Conservation (phyloP, 2,888 invertebrate species). For the Dinocampus coccinellae region DNA sequence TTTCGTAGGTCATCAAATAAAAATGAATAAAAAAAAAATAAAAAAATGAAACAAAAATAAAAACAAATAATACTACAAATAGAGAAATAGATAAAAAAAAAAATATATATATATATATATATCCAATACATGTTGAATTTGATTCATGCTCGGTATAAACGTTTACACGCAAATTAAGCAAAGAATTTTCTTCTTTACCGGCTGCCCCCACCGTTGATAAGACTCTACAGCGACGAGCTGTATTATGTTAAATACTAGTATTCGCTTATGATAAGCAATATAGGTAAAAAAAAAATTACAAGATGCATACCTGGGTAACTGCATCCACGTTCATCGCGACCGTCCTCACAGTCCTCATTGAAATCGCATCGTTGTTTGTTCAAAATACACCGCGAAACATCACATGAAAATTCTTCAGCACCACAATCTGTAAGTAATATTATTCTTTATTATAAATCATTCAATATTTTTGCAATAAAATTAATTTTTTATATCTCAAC, state of each 20-base stretch:
- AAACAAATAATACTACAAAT: not conserved
- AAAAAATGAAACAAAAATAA: not conserved
- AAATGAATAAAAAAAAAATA: not conserved
- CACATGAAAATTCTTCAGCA: constrained; percentile 75
- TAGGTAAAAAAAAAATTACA: no score
- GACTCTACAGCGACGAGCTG: no score
- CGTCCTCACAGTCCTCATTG: constrained; percentile 75
- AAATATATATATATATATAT: no score
- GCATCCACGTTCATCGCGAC: constrained; percentile 78
- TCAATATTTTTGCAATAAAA: not conserved
- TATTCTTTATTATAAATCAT: not conserved
- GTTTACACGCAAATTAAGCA: not conserved
- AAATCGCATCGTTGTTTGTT: constrained; percentile 74
- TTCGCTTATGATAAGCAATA: not conserved
- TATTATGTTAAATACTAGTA: not conserved
- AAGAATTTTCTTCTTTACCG: constrained; percentile 6
- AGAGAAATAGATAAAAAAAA: no score
- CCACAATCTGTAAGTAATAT: constrained; percentile 70
- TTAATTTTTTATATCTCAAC: not conserved
- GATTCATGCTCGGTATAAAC: not conserved
- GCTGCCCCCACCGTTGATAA: not conserved
- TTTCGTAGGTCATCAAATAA: constrained; percentile 2
- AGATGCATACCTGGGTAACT: constrained; percentile 62
- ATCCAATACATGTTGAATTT: not conserved
- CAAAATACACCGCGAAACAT: constrained; percentile 74